A percentile compares a stretch with the other conserved stretches of the same genome.
Evolutionary conservation across 2,888 invertebrate genomes (phyloP).

Genomic region (Eupithecia insigniata): DNA sequence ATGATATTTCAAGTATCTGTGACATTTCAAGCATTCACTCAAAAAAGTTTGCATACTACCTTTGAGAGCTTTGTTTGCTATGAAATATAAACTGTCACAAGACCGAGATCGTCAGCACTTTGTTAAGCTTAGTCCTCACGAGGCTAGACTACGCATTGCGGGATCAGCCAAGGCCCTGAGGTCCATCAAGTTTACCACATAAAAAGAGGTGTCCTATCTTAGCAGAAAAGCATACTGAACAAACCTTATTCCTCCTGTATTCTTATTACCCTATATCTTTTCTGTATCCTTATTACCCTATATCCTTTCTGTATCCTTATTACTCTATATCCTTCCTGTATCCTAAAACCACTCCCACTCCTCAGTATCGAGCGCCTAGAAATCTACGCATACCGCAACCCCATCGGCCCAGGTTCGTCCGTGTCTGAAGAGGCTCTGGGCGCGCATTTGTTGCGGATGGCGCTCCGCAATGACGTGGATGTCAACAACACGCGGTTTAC

Average conservation of each 20-base stretch:
- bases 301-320: constrained; percentile 4
- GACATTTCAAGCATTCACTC: too few relatives aligned
- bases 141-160: background rate
- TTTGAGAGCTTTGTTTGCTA: too few relatives aligned
- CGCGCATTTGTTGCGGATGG: constrained; percentile 52
- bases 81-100: too few relatives aligned
- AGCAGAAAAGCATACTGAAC: background rate
- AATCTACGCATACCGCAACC: constrained; percentile 64
- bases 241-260: background rate
- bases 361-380: constrained; percentile 70
- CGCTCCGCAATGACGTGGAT: constrained; percentile 49
- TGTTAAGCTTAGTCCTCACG: background rate
- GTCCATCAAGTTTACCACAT: background rate
- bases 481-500: constrained; percentile 50
- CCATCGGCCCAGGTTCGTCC: constrained; percentile 30
- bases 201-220: background rate
- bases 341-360: constrained; percentile 15
- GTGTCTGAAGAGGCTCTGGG: constrained; percentile 36
- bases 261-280: background rate
- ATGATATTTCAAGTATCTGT: too few relatives aligned
- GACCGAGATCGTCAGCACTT: background rate
- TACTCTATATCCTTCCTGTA: constrained; percentile 11
- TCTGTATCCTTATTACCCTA: background rate
- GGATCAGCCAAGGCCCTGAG: background rate
- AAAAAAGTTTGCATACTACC: too few relatives aligned